These are phyloP conservation scores for Eulithis prunata DNA, from an alignment of 2,888 invertebrate genomes.

Conservation along the genomic window DNA sequence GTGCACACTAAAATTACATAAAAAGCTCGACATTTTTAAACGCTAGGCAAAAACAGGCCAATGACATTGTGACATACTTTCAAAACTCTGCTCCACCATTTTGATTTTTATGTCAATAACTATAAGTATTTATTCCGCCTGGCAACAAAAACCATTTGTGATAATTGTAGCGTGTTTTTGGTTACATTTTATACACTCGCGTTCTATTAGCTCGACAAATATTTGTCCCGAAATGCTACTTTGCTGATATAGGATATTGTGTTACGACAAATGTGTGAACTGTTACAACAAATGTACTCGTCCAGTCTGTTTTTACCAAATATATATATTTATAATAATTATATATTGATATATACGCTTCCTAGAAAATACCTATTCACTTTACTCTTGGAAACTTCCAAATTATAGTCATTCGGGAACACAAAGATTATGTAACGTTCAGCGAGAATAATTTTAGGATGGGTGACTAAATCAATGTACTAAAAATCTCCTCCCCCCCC, in stretches of 20 bases:
- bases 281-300: no score
- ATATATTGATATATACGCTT: no score
- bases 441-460: no score
- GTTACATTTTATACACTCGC: conserved; percentile 23
- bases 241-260: conserved; percentile 1
- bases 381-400: no score
- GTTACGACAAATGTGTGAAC: conserved; percentile 12
- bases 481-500: no score
- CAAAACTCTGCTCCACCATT: conserved; percentile 6
- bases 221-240: conserved; percentile 20
- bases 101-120: conserved; percentile 2
- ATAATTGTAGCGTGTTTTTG: conserved; percentile 30
- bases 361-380: no score
- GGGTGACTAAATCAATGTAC: no score
- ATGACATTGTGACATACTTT: conserved; percentile 32
- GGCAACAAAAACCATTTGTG: conserved; percentile 21
- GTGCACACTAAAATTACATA: conserved; percentile 11
- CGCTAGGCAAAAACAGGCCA: conserved; percentile 13
- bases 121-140: conserved; percentile 9
- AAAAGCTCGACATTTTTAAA: conserved; percentile 25
- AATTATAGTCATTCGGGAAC: no score
- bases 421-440: no score
- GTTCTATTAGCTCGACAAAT: conserved; percentile 22
- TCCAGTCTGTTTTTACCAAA: no score
- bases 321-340: no score